phyloP scores from a whole-genome alignment of 2,888 invertebrate species.

The Argyra leucocephala region DNA sequence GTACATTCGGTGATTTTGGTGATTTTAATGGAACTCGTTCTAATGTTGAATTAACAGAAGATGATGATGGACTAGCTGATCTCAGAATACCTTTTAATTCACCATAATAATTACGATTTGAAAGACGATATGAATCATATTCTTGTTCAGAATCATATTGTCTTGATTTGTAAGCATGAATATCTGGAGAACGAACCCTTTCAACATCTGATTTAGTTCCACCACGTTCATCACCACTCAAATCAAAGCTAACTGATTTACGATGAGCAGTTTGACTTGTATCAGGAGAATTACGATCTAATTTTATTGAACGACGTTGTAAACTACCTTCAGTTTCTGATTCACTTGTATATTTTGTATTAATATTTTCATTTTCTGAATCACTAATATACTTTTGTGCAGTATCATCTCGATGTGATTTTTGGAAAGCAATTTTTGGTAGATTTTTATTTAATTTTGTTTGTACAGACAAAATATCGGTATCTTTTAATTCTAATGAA shows the following conservation, averaged over 20 bases:
- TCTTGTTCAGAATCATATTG: slow-evolving; percentile 42
- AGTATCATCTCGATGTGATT: not conserved
- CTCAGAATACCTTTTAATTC: slow-evolving; percentile 37
- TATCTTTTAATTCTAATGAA: slow-evolving; percentile 9
- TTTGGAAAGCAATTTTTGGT: not conserved
- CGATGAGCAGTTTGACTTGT: slow-evolving; percentile 31
- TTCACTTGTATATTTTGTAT: slow-evolving; percentile 33
- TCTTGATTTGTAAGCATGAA: slow-evolving; percentile 25
- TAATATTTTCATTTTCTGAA: slow-evolving; percentile 34
- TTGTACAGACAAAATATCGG: too few species aligned
- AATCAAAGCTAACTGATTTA: slow-evolving; percentile 43
- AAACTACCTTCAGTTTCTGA: slow-evolving; percentile 34
- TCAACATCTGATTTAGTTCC: slow-evolving; percentile 38
- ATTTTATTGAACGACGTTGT: not conserved
- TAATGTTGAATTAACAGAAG: slow-evolving; percentile 32
- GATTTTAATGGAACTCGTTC: slow-evolving; percentile 30
- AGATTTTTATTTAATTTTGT: too few species aligned
- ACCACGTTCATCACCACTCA: slow-evolving; percentile 39
- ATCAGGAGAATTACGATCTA: slow-evolving; percentile 29
- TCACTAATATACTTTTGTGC: slow-evolving; percentile 31
- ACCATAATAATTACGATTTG: slow-evolving; percentile 21
- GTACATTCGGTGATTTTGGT: slow-evolving; percentile 32
- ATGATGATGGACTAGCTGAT: slow-evolving; percentile 38
- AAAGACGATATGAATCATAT: slow-evolving; percentile 29
- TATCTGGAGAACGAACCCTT: slow-evolving; percentile 29